Conservation (phyloP, 2,797 vertebrate genomes). For the Gorsachius magnificus region DNA sequence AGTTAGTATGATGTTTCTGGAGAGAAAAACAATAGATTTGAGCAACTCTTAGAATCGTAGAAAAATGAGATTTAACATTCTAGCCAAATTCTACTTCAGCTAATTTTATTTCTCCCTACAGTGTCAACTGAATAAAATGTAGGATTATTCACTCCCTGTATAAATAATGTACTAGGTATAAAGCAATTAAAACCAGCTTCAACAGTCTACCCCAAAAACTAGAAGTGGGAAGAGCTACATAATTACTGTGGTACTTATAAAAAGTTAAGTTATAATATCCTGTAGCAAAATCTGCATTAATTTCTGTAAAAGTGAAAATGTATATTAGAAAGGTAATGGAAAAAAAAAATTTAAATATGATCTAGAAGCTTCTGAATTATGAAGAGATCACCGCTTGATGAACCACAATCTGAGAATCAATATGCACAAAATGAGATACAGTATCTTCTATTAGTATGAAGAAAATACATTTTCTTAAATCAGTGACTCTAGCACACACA, state of each 20-base stretch:
- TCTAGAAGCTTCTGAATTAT: not conserved
- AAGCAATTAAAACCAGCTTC: not conserved
- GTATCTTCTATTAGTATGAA: not conserved
- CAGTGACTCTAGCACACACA: not conserved
- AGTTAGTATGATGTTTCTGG: not conserved
- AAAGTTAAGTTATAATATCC: not conserved
- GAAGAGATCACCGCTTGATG: not conserved
- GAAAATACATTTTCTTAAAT: not conserved
- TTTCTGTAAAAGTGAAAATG: not conserved
- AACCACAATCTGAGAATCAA: not conserved
- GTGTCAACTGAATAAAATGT: not conserved
- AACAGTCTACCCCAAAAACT: not conserved
- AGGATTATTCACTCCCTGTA: not conserved
- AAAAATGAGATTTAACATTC: not conserved
- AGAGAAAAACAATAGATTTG: not conserved
- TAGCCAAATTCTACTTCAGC: not conserved
- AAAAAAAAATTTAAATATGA: not conserved
- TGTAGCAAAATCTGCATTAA: not conserved
- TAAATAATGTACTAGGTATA: not conserved
- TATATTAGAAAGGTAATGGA: not conserved
- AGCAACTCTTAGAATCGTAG: not conserved
- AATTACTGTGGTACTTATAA: not conserved
- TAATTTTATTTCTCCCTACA: not conserved
- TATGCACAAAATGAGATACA: not conserved
- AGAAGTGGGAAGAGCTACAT: not conserved